Evolutionary conservation across 2,888 invertebrate genomes (phyloP).

Genomic region (Axea sp.): DNA sequence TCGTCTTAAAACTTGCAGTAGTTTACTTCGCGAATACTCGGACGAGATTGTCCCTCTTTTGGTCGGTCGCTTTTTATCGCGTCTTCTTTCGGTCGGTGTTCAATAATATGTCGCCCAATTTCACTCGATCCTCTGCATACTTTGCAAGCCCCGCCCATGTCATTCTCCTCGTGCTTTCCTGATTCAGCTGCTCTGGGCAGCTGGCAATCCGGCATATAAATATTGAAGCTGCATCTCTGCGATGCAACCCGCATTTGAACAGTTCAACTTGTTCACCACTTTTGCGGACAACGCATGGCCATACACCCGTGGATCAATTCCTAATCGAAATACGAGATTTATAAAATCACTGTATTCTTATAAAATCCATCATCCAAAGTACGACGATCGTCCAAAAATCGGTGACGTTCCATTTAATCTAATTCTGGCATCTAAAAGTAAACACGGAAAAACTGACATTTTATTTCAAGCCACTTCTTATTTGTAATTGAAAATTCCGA

Average conservation of each 20-base stretch:
- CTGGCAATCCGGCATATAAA: slow-evolving; percentile 70
- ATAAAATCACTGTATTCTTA: slow-evolving; percentile 48
- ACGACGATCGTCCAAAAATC: too few relatives aligned
- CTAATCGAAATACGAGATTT: slow-evolving; percentile 52
- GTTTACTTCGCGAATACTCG: slow-evolving; percentile 54
- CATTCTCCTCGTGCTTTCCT: slow-evolving; percentile 51
- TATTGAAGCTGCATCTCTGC: slow-evolving; percentile 69
- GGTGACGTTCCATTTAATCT: slow-evolving; percentile 9
- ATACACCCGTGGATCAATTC: slow-evolving; percentile 32
- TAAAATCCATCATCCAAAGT: slow-evolving; percentile 34
- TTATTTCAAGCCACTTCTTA: too few relatives aligned
- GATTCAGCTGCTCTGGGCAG: slow-evolving; percentile 65
- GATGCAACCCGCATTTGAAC: slow-evolving; percentile 67
- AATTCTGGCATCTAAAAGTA: too few relatives aligned
- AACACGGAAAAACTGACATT: too few relatives aligned
- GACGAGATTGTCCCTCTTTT: slow-evolving; percentile 55
- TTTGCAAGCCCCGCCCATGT: slow-evolving; percentile 64
- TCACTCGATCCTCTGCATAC: slow-evolving; percentile 69
- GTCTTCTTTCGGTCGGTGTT: slow-evolving; percentile 60
- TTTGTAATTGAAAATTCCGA: too few relatives aligned
- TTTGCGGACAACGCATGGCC: slow-evolving; percentile 27
- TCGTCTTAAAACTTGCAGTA: slow-evolving; percentile 52
- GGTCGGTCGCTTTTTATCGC: slow-evolving; percentile 56
- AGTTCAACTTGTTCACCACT: slow-evolving; percentile 53
- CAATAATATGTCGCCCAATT: slow-evolving; percentile 73